Conservation (phyloP, 2,113 vertebrate genomes). For the Lontra canadensis region DNA sequence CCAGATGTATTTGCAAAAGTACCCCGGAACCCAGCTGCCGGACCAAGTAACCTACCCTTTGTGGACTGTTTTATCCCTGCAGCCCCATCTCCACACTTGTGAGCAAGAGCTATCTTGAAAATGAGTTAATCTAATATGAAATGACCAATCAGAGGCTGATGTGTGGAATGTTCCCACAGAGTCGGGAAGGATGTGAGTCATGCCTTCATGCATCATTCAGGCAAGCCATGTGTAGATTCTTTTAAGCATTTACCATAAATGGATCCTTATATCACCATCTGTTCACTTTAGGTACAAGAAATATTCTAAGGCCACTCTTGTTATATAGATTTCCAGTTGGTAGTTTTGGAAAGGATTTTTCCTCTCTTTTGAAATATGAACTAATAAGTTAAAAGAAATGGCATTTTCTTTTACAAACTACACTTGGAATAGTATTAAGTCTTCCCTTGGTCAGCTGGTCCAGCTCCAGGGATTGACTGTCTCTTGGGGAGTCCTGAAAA, state of each 20-base stretch:
- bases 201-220: slow-evolving; percentile 34
- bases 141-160: background rate
- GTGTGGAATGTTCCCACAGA: slow-evolving; percentile 47
- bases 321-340: slow-evolving; percentile 2
- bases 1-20: background rate
- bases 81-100: background rate
- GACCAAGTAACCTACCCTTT: background rate
- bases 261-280: slow-evolving; percentile 62
- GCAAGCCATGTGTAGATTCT: slow-evolving; percentile 52
- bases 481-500: slow-evolving; percentile 8
- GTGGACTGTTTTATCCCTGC: background rate
- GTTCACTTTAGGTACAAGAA: slow-evolving; percentile 61
- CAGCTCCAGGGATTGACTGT: background rate
- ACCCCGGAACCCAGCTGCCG: background rate
- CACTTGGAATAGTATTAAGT: slow-evolving; percentile 9
- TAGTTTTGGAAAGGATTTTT: slow-evolving; percentile 29
- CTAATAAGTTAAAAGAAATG: slow-evolving; percentile 37
- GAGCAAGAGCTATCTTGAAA: background rate
- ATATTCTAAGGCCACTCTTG: slow-evolving; percentile 39
- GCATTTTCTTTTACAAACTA: slow-evolving; percentile 21
- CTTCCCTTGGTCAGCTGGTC: background rate
- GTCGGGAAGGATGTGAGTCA: slow-evolving; percentile 67
- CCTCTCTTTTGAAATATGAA: background rate
- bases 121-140: background rate
- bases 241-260: slow-evolving; percentile 67